Conservation (phyloP, 1,140 invertebrate genomes). For the Papilio machaon region DNA sequence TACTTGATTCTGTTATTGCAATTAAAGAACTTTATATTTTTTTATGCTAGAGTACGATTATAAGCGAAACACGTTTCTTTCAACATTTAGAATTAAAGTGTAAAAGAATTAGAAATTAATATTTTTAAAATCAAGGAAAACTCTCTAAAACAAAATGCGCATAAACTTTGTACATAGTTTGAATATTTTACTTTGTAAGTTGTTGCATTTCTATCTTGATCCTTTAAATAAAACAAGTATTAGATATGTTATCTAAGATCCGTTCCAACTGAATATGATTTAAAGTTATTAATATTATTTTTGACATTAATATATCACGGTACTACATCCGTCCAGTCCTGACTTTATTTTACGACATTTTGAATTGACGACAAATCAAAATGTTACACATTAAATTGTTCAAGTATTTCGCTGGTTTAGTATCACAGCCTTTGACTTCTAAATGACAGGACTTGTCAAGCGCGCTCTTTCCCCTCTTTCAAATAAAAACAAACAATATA, state of each 20-base stretch:
- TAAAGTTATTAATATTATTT: constrained; percentile 28
- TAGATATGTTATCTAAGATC: neutral
- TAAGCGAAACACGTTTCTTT: neutral
- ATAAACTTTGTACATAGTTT: neutral
- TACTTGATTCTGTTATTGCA: constrained; percentile 23
- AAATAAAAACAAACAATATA: no score
- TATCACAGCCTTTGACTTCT: neutral
- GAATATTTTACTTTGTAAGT: neutral
- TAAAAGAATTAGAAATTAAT: no score
- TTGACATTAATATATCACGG: constrained; percentile 1
- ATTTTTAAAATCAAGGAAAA: no score
- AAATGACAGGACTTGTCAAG: neutral
- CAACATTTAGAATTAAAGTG: no score
- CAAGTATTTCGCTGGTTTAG: constrained; percentile 2
- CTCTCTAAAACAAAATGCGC: neutral
- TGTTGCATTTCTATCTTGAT: neutral
- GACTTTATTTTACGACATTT: constrained; percentile 22
- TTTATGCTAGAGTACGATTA: neutral
- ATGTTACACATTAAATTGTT: constrained; percentile 30
- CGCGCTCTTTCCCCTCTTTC: neutral
- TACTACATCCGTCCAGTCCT: constrained; percentile 6
- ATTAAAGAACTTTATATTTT: constrained; percentile 12
- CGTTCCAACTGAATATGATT: constrained; percentile 7
- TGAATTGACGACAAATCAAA: constrained; percentile 35
- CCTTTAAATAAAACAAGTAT: neutral